Conservation (phyloP, 2,113 vertebrate species). For the Mus pahari region DNA sequence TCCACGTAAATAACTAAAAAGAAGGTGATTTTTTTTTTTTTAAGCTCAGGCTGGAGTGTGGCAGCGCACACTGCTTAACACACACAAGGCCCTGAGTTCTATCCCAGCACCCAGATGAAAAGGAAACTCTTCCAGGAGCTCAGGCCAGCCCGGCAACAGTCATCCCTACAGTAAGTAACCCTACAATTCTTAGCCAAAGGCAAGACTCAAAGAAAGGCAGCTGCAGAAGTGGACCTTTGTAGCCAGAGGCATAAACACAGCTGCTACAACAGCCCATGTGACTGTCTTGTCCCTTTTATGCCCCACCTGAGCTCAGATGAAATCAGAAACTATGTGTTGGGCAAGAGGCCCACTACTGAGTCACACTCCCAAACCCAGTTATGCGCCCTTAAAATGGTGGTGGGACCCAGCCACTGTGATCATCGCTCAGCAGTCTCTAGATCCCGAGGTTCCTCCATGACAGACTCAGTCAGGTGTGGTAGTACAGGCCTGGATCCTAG, state of each 20-base stretch:
- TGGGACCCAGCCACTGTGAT: background rate
- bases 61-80: background rate
- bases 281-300: background rate
- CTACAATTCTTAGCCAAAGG: background rate
- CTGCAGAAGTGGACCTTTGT: background rate
- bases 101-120: background rate
- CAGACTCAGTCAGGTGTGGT: background rate
- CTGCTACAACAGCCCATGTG: rapidly evolving
- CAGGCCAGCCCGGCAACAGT: background rate
- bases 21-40: background rate
- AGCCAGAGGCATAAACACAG: background rate
- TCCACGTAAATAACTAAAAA: background rate
- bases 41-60: background rate
- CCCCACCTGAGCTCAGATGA: background rate
- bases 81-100: background rate
- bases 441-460: background rate
- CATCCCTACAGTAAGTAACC: background rate
- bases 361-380: background rate
- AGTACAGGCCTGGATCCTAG: background rate
- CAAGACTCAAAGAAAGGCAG: background rate
- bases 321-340: background rate
- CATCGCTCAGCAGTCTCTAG: background rate
- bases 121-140: background rate
- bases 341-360: background rate
- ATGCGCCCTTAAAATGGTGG: background rate